A percentile compares a stretch with the other conserved stretches of the same genome.
phyloP scores from a whole-genome alignment of 2,113 vertebrate genomes.

The Clarias batrachus region DNA sequence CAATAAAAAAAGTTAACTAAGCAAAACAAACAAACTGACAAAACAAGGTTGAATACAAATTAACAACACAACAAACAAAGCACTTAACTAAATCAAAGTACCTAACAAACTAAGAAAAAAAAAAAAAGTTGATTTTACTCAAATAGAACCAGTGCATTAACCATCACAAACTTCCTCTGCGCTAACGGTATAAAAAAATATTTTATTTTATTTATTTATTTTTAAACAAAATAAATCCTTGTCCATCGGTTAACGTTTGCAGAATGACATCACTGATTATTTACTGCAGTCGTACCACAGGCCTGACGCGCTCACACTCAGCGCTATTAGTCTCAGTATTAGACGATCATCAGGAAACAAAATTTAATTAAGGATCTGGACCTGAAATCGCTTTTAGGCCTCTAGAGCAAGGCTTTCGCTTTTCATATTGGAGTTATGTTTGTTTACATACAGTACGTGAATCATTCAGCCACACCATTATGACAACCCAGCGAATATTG shows the following conservation, averaged over 20 bases:
- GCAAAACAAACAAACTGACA: no score
- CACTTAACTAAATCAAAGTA: neutral
- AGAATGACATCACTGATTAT: constrained; percentile 26
- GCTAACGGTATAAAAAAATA: constrained; percentile 4
- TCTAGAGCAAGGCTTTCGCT: constrained; percentile 39
- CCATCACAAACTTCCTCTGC: constrained; percentile 35
- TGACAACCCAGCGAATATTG: no score
- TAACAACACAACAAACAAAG: neutral
- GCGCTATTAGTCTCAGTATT: constrained; percentile 51
- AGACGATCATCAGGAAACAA: constrained; percentile 49
- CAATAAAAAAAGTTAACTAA: no score
- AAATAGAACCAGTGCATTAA: constrained; percentile 9
- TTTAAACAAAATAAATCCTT: constrained; percentile 14
- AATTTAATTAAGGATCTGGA: constrained; percentile 52
- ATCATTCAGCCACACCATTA: no score
- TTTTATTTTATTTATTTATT: constrained; percentile 17
- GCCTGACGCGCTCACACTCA: constrained; percentile 42
- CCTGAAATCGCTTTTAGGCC: constrained; percentile 50
- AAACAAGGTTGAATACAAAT: no score
- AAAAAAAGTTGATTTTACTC: neutral
- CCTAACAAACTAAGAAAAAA: neutral
- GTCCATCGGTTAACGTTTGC: constrained; percentile 33
- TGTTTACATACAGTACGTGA: no score
- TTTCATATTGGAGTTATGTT: neutral
- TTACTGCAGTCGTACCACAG: constrained; percentile 31